Percentiles rank a stretch among this genome's conserved stretches.
Conservation (phyloP, 2,888 invertebrate genomes). For the Xestoiulus laeticollis region DNA sequence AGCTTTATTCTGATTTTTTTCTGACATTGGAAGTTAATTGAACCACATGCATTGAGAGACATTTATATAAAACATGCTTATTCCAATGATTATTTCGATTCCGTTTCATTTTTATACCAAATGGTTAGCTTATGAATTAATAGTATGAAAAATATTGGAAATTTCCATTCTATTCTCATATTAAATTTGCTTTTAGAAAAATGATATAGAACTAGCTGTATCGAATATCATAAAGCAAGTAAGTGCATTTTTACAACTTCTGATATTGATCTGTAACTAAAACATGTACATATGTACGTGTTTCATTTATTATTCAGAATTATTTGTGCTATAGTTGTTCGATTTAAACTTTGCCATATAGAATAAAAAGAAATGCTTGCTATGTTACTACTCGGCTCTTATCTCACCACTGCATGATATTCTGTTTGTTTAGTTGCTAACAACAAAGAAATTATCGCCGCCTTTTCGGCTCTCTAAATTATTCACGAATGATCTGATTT, state of each 20-base stretch:
- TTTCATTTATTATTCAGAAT: background rate
- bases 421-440: background rate
- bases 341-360: background rate
- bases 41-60: too few relatives aligned
- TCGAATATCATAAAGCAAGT: background rate
- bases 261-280: too few relatives aligned
- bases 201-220: background rate
- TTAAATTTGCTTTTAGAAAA: background rate
- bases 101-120: too few relatives aligned
- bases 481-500: background rate
- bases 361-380: background rate
- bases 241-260: too few relatives aligned
- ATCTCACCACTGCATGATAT: background rate
- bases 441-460: background rate
- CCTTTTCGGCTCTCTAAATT: background rate
- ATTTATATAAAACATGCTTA: too few relatives aligned
- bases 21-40: too few relatives aligned
- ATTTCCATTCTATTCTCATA: too few relatives aligned
- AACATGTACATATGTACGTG: too few relatives aligned
- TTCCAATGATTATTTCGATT: too few relatives aligned
- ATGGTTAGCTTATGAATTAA: too few relatives aligned
- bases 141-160: too few relatives aligned
- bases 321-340: background rate
- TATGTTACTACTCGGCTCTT: background rate
- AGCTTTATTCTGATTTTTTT: too few relatives aligned